Conservation (phyloP, 2,797 vertebrate genomes). For the Hephaestus fuliginosus region DNA sequence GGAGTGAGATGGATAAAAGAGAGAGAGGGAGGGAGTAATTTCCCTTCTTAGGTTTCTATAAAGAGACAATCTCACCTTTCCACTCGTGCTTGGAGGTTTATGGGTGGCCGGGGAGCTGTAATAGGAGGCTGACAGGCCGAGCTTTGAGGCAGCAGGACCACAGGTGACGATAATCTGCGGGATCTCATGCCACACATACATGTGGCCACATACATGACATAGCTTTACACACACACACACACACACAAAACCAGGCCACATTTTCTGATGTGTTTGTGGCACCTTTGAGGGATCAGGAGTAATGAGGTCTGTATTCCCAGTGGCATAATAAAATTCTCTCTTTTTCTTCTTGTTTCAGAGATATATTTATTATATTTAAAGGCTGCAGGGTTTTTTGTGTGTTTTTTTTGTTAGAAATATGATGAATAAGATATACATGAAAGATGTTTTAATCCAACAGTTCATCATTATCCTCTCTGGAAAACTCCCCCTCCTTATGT, state of each 20-base stretch:
- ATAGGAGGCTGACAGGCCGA: conserved; percentile 51
- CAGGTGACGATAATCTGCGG: conserved; percentile 63
- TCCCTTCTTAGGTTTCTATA: conserved; percentile 49
- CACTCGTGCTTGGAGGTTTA: conserved; percentile 64
- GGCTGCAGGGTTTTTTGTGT: neutral
- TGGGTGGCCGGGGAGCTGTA: conserved; percentile 56
- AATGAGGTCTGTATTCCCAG: conserved; percentile 65
- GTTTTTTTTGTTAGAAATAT: neutral
- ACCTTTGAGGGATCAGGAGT: conserved; percentile 54
- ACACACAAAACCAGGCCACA: conserved; percentile 25
- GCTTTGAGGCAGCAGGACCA: conserved; percentile 50
- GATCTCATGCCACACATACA: conserved; percentile 42
- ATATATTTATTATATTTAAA: conserved; percentile 14
- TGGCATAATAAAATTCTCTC: conserved; percentile 42
- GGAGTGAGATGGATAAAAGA: conserved; percentile 50
- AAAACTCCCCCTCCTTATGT: neutral
- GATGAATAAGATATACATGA: neutral
- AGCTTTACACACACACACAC: conserved; percentile 20
- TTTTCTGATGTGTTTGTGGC: conserved; percentile 53
- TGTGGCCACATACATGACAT: neutral
- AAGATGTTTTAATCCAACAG: neutral
- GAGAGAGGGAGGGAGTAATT: conserved; percentile 31
- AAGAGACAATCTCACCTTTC: conserved; percentile 63
- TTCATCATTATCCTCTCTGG: neutral
- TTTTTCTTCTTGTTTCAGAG: conserved; percentile 21